Evolutionary conservation across 2,797 vertebrate species (phyloP).

Genomic region (Epinephelus coioides): DNA sequence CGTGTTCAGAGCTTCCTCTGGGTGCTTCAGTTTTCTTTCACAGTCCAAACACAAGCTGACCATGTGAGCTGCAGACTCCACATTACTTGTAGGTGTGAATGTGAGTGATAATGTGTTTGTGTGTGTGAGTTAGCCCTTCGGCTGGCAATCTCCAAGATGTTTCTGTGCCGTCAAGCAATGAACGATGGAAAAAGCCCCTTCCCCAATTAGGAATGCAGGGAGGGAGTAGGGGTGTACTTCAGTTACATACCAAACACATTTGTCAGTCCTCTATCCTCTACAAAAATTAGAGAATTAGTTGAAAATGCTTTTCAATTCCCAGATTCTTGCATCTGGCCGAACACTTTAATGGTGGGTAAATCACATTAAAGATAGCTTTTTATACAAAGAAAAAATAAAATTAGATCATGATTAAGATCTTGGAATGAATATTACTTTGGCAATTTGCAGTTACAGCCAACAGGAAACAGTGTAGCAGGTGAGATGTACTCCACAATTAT

Average conservation of each 20-base stretch:
- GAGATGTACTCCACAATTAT: background rate
- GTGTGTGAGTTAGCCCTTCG: slow-evolving; percentile 5
- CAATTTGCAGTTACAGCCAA: background rate
- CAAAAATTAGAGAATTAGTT: background rate
- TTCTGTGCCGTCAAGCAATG: background rate
- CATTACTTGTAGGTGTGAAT: slow-evolving; percentile 29
- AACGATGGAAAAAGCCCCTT: background rate
- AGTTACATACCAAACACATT: background rate
- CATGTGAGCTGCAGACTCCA: slow-evolving; percentile 10
- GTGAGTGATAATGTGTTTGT: slow-evolving; percentile 21
- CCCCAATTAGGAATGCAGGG: background rate
- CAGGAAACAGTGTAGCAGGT: background rate
- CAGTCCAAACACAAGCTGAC: slow-evolving; percentile 37
- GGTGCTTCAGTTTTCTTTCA: slow-evolving; percentile 25
- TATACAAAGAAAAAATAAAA: slow-evolving; percentile 2
- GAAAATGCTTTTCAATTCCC: background rate
- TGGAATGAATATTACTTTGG: background rate
- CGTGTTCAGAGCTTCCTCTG: background rate
- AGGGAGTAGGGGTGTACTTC: background rate
- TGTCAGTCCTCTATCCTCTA: background rate
- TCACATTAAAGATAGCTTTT: background rate
- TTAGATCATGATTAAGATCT: background rate
- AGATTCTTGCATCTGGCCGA: background rate
- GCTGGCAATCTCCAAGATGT: slow-evolving; percentile 13
- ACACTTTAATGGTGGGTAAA: background rate